A percentile compares a stretch with the other conserved stretches of the same genome.
Conservation (phyloP, 2,888 invertebrate species). For the Andrena flavipes region DNA sequence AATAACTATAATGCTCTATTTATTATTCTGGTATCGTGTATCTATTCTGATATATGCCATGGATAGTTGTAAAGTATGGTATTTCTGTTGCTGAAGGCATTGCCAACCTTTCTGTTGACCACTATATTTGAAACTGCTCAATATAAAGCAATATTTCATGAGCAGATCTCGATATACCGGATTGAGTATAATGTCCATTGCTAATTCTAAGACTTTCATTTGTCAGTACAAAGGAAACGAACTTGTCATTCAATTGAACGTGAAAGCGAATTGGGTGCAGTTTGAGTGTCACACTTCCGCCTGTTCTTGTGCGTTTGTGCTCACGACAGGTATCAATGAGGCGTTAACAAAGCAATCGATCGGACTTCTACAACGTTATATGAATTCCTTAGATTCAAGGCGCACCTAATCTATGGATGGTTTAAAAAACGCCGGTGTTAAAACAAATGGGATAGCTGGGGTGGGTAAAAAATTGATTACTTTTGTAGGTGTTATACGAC, state of each 20-base stretch:
- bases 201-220: no score
- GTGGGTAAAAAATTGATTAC: no score
- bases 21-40: neutral
- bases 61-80: neutral
- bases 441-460: no score
- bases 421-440: no score
- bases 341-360: constrained; percentile 60
- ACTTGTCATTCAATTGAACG: constrained; percentile 35
- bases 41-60: neutral
- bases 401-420: no score
- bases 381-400: constrained; percentile 35
- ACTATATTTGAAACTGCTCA: no score
- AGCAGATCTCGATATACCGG: no score
- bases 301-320: constrained; percentile 33
- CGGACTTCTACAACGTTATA: constrained; percentile 28
- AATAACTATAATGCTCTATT: neutral
- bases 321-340: constrained; percentile 56
- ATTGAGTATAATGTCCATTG: no score
- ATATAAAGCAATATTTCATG: no score
- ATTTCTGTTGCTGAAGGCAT: no score
- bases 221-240: neutral
- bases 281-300: constrained; percentile 1
- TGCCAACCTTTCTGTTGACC: no score
- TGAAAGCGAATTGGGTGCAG: constrained; percentile 14
- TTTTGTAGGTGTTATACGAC: no score